phyloP scores from a whole-genome alignment of 2,888 invertebrate genomes.

The Cephus spinipes region DNA sequence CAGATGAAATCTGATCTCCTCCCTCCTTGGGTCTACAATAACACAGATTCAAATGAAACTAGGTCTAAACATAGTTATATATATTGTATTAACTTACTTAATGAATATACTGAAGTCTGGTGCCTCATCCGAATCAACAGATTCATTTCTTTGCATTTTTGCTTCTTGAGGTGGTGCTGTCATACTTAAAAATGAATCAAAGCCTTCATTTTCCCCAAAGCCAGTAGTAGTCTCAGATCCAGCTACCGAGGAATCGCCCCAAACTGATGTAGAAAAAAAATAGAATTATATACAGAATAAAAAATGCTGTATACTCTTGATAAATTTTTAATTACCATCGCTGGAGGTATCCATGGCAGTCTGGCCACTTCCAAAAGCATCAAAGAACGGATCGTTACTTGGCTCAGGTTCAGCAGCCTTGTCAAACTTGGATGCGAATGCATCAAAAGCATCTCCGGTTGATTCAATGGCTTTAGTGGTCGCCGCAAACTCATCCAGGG shows the following conservation, averaged over 20 bases:
- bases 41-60: neutral
- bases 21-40: slow-evolving; percentile 67
- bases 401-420: slow-evolving; percentile 71
- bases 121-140: slow-evolving; percentile 83
- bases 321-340: slow-evolving; percentile 49
- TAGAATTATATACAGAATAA: neutral
- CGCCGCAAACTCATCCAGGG: slow-evolving; percentile 38
- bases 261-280: slow-evolving; percentile 51
- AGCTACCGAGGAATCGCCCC: slow-evolving; percentile 63
- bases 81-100: slow-evolving; percentile 68
- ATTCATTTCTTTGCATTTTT: slow-evolving; percentile 72
- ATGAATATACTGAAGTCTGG: slow-evolving; percentile 87
- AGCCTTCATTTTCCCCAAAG: slow-evolving; percentile 77
- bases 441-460: slow-evolving; percentile 81
- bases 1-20: slow-evolving; percentile 49
- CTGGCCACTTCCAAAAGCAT: slow-evolving; percentile 68
- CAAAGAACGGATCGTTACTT: slow-evolving; percentile 67
- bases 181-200: slow-evolving; percentile 85
- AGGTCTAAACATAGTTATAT: neutral
- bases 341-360: slow-evolving; percentile 65
- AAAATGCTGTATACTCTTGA: neutral
- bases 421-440: slow-evolving; percentile 91
- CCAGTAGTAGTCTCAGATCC: slow-evolving; percentile 64
- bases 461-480: slow-evolving; percentile 51
- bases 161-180: slow-evolving; percentile 81